Evolutionary conservation across 1,140 invertebrate species (phyloP).

Genomic region (Cotesia chilonis): DNA sequence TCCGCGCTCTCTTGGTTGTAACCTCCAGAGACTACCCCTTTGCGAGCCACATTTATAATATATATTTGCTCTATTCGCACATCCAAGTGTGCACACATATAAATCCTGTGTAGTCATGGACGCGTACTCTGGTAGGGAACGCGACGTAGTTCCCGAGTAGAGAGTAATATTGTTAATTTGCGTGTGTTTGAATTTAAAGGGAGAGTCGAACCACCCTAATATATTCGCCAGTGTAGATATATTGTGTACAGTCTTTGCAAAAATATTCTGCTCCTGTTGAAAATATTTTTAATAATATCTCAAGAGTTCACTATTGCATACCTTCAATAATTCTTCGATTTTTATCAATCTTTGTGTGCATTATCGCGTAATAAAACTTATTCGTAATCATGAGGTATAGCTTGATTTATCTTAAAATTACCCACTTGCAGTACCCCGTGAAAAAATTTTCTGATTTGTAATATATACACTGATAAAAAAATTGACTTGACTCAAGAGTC

Average conservation of each 20-base stretch:
- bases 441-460: no score
- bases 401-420: no score
- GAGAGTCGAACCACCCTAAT: slow-evolving; percentile 61
- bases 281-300: no score
- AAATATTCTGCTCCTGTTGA: slow-evolving; percentile 6
- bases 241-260: slow-evolving; percentile 49
- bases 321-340: no score
- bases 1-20: slow-evolving; percentile 5
- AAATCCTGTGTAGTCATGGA: slow-evolving; percentile 54
- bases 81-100: not conserved
- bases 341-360: no score
- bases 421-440: no score
- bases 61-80: slow-evolving; percentile 30
- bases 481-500: no score
- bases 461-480: no score
- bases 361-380: no score
- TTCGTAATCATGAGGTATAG: no score
- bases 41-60: slow-evolving; percentile 31
- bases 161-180: slow-evolving; percentile 64
- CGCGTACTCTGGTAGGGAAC: slow-evolving; percentile 55
- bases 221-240: slow-evolving; percentile 59
- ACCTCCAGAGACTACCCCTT: slow-evolving; percentile 7
- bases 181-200: slow-evolving; percentile 62
- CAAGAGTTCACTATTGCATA: no score
- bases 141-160: slow-evolving; percentile 51